Conservation (phyloP, 2,888 invertebrate species). For the Drosophila maculinotata region DNA sequence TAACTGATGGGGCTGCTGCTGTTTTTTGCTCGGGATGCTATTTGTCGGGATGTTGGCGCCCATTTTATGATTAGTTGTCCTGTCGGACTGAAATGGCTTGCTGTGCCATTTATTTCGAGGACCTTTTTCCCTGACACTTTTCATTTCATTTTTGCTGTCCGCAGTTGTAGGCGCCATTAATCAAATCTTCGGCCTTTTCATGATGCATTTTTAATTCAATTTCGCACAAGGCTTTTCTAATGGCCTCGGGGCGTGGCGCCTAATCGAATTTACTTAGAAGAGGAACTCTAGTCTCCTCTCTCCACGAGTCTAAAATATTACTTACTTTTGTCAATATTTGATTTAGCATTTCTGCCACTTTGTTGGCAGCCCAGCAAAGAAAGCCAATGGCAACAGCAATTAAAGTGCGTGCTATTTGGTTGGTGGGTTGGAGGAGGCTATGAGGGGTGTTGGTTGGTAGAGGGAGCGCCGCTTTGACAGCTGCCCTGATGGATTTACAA, state of each 20-base stretch:
- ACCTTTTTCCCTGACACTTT: slow-evolving; percentile 59
- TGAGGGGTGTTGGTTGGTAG: not conserved
- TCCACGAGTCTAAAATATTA: slow-evolving; percentile 50
- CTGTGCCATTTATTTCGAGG: slow-evolving; percentile 65
- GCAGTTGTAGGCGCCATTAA: slow-evolving; percentile 63
- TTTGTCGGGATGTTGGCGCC: slow-evolving; percentile 45
- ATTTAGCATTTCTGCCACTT: slow-evolving; percentile 74
- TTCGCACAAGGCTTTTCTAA: slow-evolving; percentile 58
- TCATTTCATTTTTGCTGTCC: slow-evolving; percentile 32
- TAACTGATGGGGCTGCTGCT: slow-evolving; percentile 2
- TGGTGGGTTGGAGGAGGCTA: not conserved
- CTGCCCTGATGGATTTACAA: slow-evolving; percentile 62
- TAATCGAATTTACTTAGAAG: slow-evolving; percentile 68
- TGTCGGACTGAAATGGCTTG: slow-evolving; percentile 29
- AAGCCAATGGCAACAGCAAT: slow-evolving; percentile 60
- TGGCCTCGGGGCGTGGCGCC: slow-evolving; percentile 66
- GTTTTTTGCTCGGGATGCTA: slow-evolving; percentile 12
- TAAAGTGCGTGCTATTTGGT: slow-evolving; percentile 39
- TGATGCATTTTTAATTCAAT: slow-evolving; percentile 80
- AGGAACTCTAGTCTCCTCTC: not conserved
- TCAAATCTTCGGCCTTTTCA: slow-evolving; percentile 74
- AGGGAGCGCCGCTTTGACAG: slow-evolving; percentile 51
- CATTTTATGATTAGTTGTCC: slow-evolving; percentile 64
- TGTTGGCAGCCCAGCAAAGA: slow-evolving; percentile 35
- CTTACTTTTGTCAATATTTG: slow-evolving; percentile 78